Conservation (phyloP, 2,797 vertebrate genomes). For the Dallia pectoralis region DNA sequence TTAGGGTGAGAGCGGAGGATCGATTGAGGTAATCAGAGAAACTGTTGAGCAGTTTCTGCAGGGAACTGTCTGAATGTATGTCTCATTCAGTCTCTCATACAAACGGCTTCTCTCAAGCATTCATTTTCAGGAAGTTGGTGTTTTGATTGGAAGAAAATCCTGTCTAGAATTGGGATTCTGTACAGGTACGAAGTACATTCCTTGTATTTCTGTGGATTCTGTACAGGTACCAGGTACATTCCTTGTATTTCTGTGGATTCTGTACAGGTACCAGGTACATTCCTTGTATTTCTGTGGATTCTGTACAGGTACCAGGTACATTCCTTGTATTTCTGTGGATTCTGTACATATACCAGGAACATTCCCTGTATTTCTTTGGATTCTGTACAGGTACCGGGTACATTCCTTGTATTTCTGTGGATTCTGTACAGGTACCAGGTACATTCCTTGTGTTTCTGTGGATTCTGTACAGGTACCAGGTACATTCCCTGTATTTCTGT, state of each 20-base stretch:
- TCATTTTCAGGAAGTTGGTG: not conserved
- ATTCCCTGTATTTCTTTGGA: not conserved
- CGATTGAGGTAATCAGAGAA: conserved; percentile 21
- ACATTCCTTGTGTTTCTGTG: conserved; percentile 1
- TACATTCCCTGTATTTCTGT: conserved; percentile 1
- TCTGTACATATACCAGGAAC: too few relatives aligned
- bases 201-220: not conserved
- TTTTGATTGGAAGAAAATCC: not conserved
- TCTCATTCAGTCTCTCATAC: not conserved
- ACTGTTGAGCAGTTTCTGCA: conserved; percentile 5
- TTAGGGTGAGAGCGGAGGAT: not conserved
- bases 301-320: too few relatives aligned
- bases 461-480: too few relatives aligned
- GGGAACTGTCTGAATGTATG: not conserved
- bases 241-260: not conserved
- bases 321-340: not conserved
- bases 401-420: not conserved
- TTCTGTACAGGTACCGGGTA: too few relatives aligned
- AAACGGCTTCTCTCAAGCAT: too few relatives aligned
- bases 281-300: not conserved
- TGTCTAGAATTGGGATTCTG: not conserved
- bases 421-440: too few relatives aligned
- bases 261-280: too few relatives aligned
- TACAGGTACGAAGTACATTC: conserved; percentile 1
- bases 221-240: too few relatives aligned